These are phyloP conservation scores for Nysson spinosus DNA, from an alignment of 2,888 invertebrate species.

Conservation along the genomic window DNA sequence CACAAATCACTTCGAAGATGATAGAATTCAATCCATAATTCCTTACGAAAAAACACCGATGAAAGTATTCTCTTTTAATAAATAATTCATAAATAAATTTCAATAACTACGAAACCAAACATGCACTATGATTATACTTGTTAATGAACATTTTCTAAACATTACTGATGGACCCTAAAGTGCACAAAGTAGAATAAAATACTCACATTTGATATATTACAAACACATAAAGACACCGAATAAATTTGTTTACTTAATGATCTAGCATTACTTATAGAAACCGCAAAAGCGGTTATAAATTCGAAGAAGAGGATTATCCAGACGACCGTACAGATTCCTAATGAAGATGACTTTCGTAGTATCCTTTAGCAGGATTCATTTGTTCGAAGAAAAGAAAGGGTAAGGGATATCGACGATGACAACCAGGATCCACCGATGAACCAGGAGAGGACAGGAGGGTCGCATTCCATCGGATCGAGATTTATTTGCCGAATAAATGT, in stretches of 20 bases:
- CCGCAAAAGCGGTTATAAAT: neutral
- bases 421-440: conserved; percentile 45
- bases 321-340: conserved; percentile 11
- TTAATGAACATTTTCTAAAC: too few relatives aligned
- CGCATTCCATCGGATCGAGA: conserved; percentile 63
- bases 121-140: too few relatives aligned
- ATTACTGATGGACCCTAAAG: too few relatives aligned
- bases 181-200: too few relatives aligned
- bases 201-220: too few relatives aligned
- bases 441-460: conserved; percentile 47
- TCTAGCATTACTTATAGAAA: neutral
- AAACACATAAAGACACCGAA: too few relatives aligned
- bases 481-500: conserved; percentile 70
- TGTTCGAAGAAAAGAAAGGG: conserved; percentile 33
- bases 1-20: too few relatives aligned
- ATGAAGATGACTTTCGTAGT: conserved; percentile 52
- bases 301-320: neutral
- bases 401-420: conserved; percentile 52
- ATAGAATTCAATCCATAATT: too few relatives aligned
- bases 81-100: too few relatives aligned
- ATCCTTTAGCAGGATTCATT: conserved; percentile 39
- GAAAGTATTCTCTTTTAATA: too few relatives aligned
- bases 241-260: neutral
- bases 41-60: too few relatives aligned
- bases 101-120: too few relatives aligned